Evolutionary conservation across 2,113 vertebrate species (phyloP).

Genomic region (Zosterops japonicus): DNA sequence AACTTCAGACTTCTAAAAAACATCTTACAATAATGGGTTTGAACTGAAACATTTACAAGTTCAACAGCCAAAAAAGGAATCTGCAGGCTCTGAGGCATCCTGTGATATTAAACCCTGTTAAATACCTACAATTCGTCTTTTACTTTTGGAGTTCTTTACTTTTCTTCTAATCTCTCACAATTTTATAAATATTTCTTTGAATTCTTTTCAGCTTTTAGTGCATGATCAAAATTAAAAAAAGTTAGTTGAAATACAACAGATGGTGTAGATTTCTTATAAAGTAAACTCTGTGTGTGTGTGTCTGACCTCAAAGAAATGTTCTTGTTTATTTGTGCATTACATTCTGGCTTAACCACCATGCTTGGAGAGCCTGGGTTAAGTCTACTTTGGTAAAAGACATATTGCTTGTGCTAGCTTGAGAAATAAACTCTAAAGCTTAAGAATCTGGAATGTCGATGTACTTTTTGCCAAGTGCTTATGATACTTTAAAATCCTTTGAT

Average conservation of each 20-base stretch:
- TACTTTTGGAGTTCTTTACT: neutral
- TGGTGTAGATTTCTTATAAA: neutral
- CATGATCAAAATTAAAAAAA: neutral
- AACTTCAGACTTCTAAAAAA: neutral
- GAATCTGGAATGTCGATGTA: neutral
- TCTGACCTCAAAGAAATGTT: slow-evolving; percentile 14
- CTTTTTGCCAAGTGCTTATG: neutral
- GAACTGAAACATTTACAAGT: neutral
- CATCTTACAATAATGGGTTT: neutral
- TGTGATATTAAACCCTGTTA: neutral
- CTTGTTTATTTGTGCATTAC: slow-evolving; percentile 26
- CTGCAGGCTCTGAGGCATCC: neutral
- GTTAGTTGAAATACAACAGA: slow-evolving; percentile 4
- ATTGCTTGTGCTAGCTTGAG: neutral
- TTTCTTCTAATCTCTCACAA: neutral
- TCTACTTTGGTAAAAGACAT: neutral
- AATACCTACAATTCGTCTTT: neutral
- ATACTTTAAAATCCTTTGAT: neutral
- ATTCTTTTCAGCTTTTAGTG: neutral
- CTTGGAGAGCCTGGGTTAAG: neutral
- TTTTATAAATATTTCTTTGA: slow-evolving; percentile 12
- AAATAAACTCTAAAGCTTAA: neutral
- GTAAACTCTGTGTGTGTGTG: neutral
- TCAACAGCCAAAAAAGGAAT: neutral
- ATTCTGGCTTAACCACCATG: neutral